These are phyloP conservation scores for Parazoanthus swiftii DNA, from an alignment of 92 coral and sea anemone species.

Conservation along the genomic window DNA sequence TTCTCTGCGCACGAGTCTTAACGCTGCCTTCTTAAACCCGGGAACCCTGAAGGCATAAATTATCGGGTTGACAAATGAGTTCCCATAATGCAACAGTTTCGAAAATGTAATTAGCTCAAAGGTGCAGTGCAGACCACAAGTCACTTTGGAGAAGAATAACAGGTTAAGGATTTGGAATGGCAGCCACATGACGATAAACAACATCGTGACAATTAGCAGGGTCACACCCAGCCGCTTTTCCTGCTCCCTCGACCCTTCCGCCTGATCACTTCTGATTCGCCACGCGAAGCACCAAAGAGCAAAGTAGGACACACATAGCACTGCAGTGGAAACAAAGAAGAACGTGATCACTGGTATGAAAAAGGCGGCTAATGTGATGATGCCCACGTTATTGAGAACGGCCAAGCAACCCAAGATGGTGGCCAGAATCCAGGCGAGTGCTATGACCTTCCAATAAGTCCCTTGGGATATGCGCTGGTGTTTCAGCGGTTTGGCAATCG, in stretches of 20 bases:
- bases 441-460: conserved; percentile 29
- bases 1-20: conserved; percentile 35
- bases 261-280: not conserved
- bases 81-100: conserved; percentile 53
- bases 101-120: conserved; percentile 26
- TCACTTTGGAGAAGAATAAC: conserved; percentile 5
- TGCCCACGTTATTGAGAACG: conserved; percentile 10
- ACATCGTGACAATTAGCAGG: conserved; percentile 16
- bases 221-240: conserved; percentile 26
- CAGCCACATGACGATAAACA: conserved; percentile 35
- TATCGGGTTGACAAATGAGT: conserved; percentile 56
- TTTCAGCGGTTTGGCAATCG: conserved; percentile 3
- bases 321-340: conserved; percentile 13
- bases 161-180: conserved; percentile 23
- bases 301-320: conserved; percentile 26
- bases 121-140: conserved; percentile 26
- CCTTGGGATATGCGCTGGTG: conserved; percentile 5
- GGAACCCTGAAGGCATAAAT: conserved; percentile 49
- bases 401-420: conserved; percentile 26
- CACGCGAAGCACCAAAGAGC: conserved; percentile 7
- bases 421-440: conserved; percentile 25
- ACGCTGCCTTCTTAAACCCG: conserved; percentile 29
- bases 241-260: conserved; percentile 3
- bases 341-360: conserved; percentile 20
- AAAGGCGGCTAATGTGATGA: conserved; percentile 1